These are phyloP conservation scores for Phlogophora meticulosa DNA, from an alignment of 2,888 invertebrate genomes.

Conservation along the genomic window DNA sequence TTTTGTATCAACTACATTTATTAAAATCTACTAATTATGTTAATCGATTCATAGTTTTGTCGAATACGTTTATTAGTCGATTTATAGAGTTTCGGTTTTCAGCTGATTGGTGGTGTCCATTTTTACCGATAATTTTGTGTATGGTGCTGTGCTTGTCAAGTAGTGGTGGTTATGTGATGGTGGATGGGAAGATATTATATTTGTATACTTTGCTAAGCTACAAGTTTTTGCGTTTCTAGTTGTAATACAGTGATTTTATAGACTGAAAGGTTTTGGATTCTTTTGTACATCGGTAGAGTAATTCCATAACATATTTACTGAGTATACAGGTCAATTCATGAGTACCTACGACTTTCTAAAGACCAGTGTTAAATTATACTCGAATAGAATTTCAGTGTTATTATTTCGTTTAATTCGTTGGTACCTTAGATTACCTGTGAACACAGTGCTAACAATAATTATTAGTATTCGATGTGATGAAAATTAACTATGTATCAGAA, in stretches of 20 bases:
- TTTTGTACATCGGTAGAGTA: constrained; percentile 36
- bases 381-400: constrained; percentile 47
- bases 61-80: no score
- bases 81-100: constrained; percentile 23
- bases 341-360: constrained; percentile 72
- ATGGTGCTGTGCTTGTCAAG: constrained; percentile 51
- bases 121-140: constrained; percentile 37
- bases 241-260: constrained; percentile 40
- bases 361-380: constrained; percentile 63
- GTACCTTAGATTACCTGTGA: constrained; percentile 6
- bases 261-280: constrained; percentile 48
- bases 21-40: no score
- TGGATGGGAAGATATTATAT: constrained; percentile 65
- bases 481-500: constrained; percentile 1
- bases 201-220: constrained; percentile 62
- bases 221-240: constrained; percentile 67
- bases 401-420: constrained; percentile 35
- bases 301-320: constrained; percentile 38
- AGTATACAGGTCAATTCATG: constrained; percentile 64
- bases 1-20: no score
- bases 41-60: no score
- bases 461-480: constrained; percentile 1
- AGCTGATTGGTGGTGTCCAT: constrained; percentile 20
- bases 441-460: neutral
- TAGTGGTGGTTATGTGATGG: constrained; percentile 69